phyloP scores from a whole-genome alignment of 2,888 invertebrate species.

The Cephus rjabovi region DNA sequence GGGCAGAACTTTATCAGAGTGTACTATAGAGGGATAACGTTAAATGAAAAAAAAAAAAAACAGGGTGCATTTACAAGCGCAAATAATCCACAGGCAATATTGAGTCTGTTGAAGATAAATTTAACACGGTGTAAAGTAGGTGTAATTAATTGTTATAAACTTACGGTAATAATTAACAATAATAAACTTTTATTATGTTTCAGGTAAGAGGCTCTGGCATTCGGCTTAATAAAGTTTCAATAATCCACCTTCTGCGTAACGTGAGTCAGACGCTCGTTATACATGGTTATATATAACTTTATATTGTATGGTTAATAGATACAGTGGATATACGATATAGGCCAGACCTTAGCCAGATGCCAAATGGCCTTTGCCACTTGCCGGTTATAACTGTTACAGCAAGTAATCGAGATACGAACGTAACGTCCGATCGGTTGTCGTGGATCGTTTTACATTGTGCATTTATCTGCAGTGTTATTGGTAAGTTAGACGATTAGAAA shows the following conservation, averaged over 20 bases:
- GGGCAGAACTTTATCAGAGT: neutral
- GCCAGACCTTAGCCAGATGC: neutral
- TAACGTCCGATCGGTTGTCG: neutral
- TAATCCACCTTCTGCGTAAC: neutral
- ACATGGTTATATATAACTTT: neutral
- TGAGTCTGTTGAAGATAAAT: neutral
- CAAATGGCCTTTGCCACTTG: neutral
- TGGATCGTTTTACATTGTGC: neutral
- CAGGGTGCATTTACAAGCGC: neutral
- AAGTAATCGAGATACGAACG: neutral
- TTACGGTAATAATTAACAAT: neutral
- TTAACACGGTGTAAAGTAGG: neutral
- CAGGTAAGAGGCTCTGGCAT: conserved; percentile 35
- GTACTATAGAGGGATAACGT: neutral
- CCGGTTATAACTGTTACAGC: neutral
- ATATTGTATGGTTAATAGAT: neutral
- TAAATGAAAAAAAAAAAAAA: neutral
- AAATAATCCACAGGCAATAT: neutral
- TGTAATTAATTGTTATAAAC: neutral
- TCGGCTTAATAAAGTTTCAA: neutral
- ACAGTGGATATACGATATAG: neutral
- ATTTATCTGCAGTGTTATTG: neutral
- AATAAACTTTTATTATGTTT: conserved; percentile 27
- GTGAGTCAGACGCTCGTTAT: neutral
- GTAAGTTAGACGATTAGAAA: neutral